Evolutionary conservation across 35 echinoderm and acorn worm genomes (phyloP), one percentile per base, ranked within the genome.

Genomic region (Strongylocentrotus purpuratus): DNA sequence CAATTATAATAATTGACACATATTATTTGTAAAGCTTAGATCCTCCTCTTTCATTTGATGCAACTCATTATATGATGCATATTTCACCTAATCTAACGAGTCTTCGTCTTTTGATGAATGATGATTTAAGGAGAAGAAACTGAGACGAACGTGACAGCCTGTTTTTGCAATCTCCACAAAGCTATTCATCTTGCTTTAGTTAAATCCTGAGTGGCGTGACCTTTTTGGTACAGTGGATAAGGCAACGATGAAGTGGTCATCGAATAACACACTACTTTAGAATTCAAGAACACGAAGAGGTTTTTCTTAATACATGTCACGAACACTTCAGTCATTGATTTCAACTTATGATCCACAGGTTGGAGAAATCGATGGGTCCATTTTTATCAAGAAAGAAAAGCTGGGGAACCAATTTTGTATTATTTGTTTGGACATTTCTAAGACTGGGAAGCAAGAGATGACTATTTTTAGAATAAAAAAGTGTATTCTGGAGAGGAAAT

Each of bases 321-420:
- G 65, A 78, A 78, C 65, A 78, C 65, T 78, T n/a, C 65, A 78
- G 25, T 78, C 65, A 78, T 78, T 78, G 65, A 78, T 78, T 28
- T 78, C 65, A 78, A 2, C 65, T 78, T 78, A 78, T 78, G 20
- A 78, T 78, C 20, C 20, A 9, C 7, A n/a, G 20, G 22, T 78
- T 78, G 18, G 22, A 78, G 28, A n/a, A 78, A 78, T 78, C 65
- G 28, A n/a, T 78, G 28, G 5, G 20, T 78, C 65, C 20, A 0
- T 78, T 78, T 59, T 78, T 78, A 78, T 22, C 1, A n/a, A 78
- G 65, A 78, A 28, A n/a, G 65, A n/a, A 22, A 78, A 78, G 25
- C 22, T n/a, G 18, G 18, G 17, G 28, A 78, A 78, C 65, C 65
- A 15, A 78, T 78, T 78, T 28, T 78, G 52, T 8, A 28, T 7